These are phyloP conservation scores for Engystomops pustulosus DNA, from an alignment of 2,113 vertebrate species.

Conservation along the genomic window DNA sequence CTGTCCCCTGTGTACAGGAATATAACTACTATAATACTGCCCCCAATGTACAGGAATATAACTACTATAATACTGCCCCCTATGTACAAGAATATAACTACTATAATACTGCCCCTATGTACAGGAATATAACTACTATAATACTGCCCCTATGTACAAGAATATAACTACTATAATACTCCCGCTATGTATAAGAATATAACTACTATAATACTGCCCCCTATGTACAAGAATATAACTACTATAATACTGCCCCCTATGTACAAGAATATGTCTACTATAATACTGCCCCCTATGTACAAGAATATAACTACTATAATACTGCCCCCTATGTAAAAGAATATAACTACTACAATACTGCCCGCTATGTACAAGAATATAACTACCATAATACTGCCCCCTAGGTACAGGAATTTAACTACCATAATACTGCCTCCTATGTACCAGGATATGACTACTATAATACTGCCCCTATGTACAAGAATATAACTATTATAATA, in stretches of 20 bases:
- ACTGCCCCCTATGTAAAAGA: neutral
- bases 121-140: slow-evolving; percentile 13
- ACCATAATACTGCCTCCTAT: too few species aligned
- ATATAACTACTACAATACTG: neutral
- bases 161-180: slow-evolving; percentile 5
- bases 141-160: neutral
- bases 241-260: slow-evolving; percentile 6
- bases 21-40: too few species aligned
- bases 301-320: neutral
- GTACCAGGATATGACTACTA: too few species aligned
- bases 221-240: slow-evolving; percentile 3
- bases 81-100: neutral
- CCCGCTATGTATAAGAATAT: neutral
- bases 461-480: too few species aligned
- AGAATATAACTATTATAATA: too few species aligned
- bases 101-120: neutral
- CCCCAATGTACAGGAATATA: too few species aligned
- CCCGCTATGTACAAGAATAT: neutral
- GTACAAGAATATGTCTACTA: neutral
- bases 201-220: neutral
- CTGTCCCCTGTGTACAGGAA: neutral
- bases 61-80: too few species aligned
- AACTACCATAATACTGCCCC: neutral
- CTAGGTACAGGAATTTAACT: neutral
- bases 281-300: neutral